Evolutionary conservation across 92 coral and sea anemone species (phyloP), one percentile per base, ranked within the genome.

Genomic region (Galaxea fascicularis): DNA sequence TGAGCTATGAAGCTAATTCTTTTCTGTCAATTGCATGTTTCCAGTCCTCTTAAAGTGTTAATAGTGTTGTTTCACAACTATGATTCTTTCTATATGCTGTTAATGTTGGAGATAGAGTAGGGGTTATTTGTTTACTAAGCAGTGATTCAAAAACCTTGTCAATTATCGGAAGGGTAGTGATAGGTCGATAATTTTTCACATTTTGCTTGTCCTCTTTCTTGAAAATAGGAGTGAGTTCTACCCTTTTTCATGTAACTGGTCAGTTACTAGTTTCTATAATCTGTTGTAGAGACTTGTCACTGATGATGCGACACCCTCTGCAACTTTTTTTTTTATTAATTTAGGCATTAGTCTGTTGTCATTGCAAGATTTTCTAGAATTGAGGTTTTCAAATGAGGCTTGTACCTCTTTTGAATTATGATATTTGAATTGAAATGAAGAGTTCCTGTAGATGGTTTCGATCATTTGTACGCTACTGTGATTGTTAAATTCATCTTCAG

Each of bases 231-330:
- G 51, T 46, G 51, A 46, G 51, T 12, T 46, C 51, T 46, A 6
- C 51, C 12, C 51, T 54, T 54, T 54, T 54, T 18, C 59, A 54
- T 54, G 20, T 54, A 54, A 16, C 59, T 54, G 59, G 59, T 18
- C 59, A 54, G 59, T 54, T 54, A 54, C 59, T 54, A 54, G 15
- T 54, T 54, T 54, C 59, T 9, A 54, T 54, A 15, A 54, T 27
- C 71, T 59, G 28, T 60, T 74, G 28, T 74, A 83, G 12, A 83
- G 74, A 14, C 16, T 57, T 10, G 81, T 83, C 30, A 83, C 62
- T 10, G 88, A 83, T 73, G 80, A 81, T 62, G 88, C 79, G 21
- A 83, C 62, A 41, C 88, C 88, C 16, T 30, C n/a, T n/a, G 87
- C 79, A 28, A 71, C 49, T 30, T 52, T 58, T 16, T 74, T 73